Conservation (phyloP, 2,888 invertebrate species). For the Agonopterix arenella region DNA sequence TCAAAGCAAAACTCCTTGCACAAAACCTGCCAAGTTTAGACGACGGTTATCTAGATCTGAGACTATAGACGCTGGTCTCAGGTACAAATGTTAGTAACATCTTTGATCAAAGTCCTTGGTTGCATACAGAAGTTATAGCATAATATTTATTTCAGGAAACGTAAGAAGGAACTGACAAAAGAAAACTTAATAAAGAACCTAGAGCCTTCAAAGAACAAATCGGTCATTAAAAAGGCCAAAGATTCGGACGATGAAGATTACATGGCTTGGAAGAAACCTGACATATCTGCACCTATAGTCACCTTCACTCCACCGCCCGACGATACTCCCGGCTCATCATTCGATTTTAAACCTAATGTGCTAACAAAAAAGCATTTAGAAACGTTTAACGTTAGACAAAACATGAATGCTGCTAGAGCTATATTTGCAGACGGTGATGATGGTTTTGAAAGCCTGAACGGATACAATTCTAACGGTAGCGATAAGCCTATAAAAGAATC, state of each 20-base stretch:
- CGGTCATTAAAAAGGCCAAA: conserved; percentile 53
- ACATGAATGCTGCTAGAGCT: conserved; percentile 36
- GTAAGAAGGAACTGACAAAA: conserved; percentile 58
- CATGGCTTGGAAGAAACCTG: conserved; percentile 67
- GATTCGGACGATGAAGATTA: conserved; percentile 71
- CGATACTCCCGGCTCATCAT: conserved; percentile 40
- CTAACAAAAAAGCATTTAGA: conserved; percentile 66
- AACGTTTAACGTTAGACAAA: conserved; percentile 57
- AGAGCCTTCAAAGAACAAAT: conserved; percentile 47
- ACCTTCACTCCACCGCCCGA: conserved; percentile 66
- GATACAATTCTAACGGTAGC: conserved; percentile 85
- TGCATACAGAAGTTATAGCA: neutral
- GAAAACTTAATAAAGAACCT: conserved; percentile 46
- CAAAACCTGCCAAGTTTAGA: conserved; percentile 54
- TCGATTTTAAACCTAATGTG: conserved; percentile 49
- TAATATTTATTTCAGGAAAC: conserved; percentile 43
- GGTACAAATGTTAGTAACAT: conserved; percentile 27
- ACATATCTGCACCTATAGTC: conserved; percentile 52
- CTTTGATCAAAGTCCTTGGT: neutral
- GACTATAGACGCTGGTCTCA: conserved; percentile 45
- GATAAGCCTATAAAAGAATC: conserved; percentile 30
- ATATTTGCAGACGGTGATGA: conserved; percentile 81
- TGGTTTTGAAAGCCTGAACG: conserved; percentile 91
- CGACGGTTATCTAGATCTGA: conserved; percentile 57
- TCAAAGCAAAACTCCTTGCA: conserved; percentile 52